Evolutionary conservation across 2,797 vertebrate genomes (phyloP), one percentile per base, ranked within the genome.

Genomic region (Pseudochaenichthys georgianus): DNA sequence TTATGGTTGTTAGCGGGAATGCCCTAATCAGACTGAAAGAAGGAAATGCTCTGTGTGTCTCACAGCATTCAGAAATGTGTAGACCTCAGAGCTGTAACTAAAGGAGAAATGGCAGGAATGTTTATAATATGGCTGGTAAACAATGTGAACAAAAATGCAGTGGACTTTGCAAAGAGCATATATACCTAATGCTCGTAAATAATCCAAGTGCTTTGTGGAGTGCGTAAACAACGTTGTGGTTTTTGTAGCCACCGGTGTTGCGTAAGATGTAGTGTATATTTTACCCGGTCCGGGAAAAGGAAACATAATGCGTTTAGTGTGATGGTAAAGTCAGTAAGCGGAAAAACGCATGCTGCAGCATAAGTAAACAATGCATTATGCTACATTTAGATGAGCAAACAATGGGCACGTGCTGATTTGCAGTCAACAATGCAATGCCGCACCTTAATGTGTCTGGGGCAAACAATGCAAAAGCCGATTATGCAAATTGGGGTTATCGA

Each of bases 401-500:
- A 94, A 93, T 88, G 73, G 83, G 59, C 88, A 90, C 90, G 84
- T 90, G 90, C 90, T 89, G 86, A 90, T 92, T 90, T 66, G 70
- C 90, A 84, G 89, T 86, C 87, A 91, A 92, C 91, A 93, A 93
- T 90, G 85, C 84, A 77, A 77, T 62, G 61, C 84, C 42, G 86
- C 88, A 93, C 91, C 92, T 92, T 92, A 93, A 93, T 93, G 87
- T 90, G 90, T 93, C 91, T 94, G 85, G 87, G 90, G 84, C 87
- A 89, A 91, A 93, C 92, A 93, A 93, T 93, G 88, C 87, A 83
- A 92, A 93, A 94, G 91, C 91, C 88, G 90, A 94, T 94, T 94
- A 94, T 94, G 92, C 90, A 93, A 93, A 94, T 93, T 91, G 91
- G 88, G 92, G 93, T 93, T 92, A 93, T 92, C 61, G 91, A 89